Conservation (phyloP, 2,113 vertebrate genomes). For the Galemys pyrenaicus region DNA sequence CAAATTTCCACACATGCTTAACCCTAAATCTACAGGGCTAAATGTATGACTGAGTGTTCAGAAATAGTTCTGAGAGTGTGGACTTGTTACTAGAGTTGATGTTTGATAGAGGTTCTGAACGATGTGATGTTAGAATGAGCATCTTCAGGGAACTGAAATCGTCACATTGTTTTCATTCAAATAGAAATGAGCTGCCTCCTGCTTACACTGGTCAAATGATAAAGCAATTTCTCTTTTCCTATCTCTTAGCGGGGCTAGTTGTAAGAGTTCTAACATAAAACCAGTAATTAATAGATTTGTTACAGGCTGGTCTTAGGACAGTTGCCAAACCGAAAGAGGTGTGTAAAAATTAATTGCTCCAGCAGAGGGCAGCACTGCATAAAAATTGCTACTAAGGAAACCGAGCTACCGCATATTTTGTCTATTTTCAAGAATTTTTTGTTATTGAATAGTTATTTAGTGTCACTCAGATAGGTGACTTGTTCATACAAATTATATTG, state of each 20-base stretch:
- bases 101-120: too few relatives aligned
- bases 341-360: not conserved
- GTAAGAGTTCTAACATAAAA: not conserved
- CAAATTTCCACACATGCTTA: not conserved
- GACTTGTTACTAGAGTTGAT: not conserved
- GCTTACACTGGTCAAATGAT: too few relatives aligned
- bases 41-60: not conserved
- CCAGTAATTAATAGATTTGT: not conserved
- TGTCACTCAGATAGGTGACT: not conserved
- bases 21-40: not conserved
- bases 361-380: slow-evolving; percentile 60
- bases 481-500: not conserved
- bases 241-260: not conserved
- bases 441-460: not conserved
- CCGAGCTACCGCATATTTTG: not conserved
- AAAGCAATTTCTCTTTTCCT: not conserved
- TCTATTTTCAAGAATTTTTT: not conserved
- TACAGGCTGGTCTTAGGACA: not conserved
- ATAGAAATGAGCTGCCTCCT: not conserved
- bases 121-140: not conserved
- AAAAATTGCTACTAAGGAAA: not conserved
- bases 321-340: not conserved
- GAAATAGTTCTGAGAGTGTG: not conserved
- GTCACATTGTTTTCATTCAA: not conserved
- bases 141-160: not conserved